Conservation (phyloP, 2,113 vertebrate genomes). For the Stigmatopora nigra region DNA sequence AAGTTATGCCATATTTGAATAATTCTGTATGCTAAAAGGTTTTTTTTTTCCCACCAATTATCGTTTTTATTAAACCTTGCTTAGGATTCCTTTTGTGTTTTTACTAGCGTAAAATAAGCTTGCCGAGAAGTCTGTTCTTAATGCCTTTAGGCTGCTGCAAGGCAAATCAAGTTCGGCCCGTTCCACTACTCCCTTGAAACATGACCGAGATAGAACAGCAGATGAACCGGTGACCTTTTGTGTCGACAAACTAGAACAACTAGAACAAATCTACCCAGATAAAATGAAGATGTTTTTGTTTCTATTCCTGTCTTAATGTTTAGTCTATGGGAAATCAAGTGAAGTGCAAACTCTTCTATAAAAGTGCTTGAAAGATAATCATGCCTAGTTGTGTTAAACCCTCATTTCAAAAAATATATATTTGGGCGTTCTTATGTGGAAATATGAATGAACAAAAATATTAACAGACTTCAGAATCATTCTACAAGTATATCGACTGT, state of each 20-base stretch:
- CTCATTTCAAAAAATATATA: not conserved
- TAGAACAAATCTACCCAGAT: conserved; percentile 5
- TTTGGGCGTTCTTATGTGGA: not conserved
- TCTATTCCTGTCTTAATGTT: conserved; percentile 5
- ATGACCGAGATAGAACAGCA: conserved; percentile 27
- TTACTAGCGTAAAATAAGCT: conserved; percentile 27
- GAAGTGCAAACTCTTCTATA: not conserved
- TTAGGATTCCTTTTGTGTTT: not conserved
- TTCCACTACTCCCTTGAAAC: conserved; percentile 41
- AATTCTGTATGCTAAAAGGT: not conserved
- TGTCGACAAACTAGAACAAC: conserved; percentile 6
- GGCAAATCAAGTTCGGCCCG: conserved; percentile 62
- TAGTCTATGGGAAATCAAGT: not conserved
- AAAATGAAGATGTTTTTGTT: not conserved
- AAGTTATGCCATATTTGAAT: too few species aligned
- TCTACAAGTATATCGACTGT: not conserved
- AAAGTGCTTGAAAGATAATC: not conserved
- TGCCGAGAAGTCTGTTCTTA: conserved; percentile 38
- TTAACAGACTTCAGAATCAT: not conserved
- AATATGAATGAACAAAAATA: not conserved
- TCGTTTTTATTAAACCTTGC: not conserved
- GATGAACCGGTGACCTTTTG: conserved; percentile 29
- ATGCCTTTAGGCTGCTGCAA: conserved; percentile 32
- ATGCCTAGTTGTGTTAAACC: not conserved
- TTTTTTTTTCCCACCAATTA: not conserved